Conservation (phyloP, 2,888 invertebrate genomes). For the Acrobasis consociella region DNA sequence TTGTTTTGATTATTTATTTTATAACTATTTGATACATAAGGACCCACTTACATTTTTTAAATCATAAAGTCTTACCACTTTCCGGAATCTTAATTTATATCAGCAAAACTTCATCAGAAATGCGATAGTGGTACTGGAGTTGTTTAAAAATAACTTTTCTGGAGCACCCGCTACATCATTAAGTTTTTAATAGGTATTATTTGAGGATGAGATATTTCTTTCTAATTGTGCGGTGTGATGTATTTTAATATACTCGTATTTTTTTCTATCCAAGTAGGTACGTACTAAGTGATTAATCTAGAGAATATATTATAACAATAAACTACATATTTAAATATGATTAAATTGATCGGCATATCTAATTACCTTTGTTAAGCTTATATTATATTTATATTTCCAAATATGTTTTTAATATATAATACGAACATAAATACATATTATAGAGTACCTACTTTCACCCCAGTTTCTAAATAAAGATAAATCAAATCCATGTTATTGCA, state of each 20-base stretch:
- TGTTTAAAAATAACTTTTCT: constrained; percentile 22
- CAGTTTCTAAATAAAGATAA: constrained; percentile 4
- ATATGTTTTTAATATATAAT: neutral
- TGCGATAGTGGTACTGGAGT: constrained; percentile 6
- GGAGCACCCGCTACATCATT: constrained; percentile 15
- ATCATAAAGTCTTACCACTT: neutral
- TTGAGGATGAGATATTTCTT: neutral
- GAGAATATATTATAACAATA: too few relatives aligned
- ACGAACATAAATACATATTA: too few relatives aligned
- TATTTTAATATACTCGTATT: too few relatives aligned
- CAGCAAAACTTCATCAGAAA: constrained; percentile 4
- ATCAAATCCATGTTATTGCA: constrained; percentile 7
- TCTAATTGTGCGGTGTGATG: too few relatives aligned
- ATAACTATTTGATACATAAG: too few relatives aligned
- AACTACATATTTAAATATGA: too few relatives aligned
- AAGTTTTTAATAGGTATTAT: constrained; percentile 12
- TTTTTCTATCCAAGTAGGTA: too few relatives aligned
- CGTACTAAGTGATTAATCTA: too few relatives aligned
- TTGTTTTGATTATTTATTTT: neutral
- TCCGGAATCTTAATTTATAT: constrained; percentile 6
- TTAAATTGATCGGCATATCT: too few relatives aligned
- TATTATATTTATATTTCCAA: neutral
- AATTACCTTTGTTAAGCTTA: too few relatives aligned
- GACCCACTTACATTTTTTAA: neutral
- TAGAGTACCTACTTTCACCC: neutral